These are phyloP conservation scores for Philereme vetulata DNA, from an alignment of 2,888 invertebrate species.

Conservation along the genomic window DNA sequence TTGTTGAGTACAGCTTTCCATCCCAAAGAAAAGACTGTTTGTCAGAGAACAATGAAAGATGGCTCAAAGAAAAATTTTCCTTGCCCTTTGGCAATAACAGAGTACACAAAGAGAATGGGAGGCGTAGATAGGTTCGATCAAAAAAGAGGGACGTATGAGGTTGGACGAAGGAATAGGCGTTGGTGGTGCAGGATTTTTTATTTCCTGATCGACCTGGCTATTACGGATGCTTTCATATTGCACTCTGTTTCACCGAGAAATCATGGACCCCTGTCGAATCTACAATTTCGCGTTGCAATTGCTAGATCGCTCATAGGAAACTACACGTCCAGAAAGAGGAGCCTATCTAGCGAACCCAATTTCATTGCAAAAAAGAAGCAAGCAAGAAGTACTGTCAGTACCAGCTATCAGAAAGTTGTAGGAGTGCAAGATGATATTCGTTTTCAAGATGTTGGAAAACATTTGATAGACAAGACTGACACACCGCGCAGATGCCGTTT, in stretches of 20 bases:
- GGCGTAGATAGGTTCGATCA: slow-evolving; percentile 2
- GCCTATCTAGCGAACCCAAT: slow-evolving; percentile 28
- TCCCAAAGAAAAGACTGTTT: slow-evolving; percentile 18
- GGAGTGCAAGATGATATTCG: slow-evolving; percentile 27
- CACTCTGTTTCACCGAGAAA: slow-evolving; percentile 25
- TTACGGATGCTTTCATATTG: slow-evolving; percentile 22
- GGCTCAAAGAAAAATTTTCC: slow-evolving; percentile 15
- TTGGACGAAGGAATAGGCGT: slow-evolving; percentile 26
- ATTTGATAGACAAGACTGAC: slow-evolving; percentile 28
- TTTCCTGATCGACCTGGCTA: slow-evolving; percentile 14
- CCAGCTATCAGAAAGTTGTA: slow-evolving; percentile 31
- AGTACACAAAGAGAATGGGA: slow-evolving; percentile 18
- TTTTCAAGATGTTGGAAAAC: slow-evolving; percentile 30
- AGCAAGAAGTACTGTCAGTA: slow-evolving; percentile 25
- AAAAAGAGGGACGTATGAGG: slow-evolving; percentile 14
- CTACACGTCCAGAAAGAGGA: slow-evolving; percentile 22
- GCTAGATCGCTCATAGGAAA: slow-evolving; percentile 20
- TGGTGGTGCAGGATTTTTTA: slow-evolving; percentile 23
- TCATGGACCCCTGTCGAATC: slow-evolving; percentile 18
- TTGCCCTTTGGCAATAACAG: slow-evolving; percentile 19
- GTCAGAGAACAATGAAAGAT: slow-evolving; percentile 21
- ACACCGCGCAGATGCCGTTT: slow-evolving; percentile 33
- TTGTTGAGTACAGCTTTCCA: slow-evolving; percentile 18
- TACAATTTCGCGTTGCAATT: slow-evolving; percentile 23
- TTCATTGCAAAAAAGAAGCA: slow-evolving; percentile 30